Evolutionary conservation across 1,140 invertebrate species (phyloP).

Genomic region (Chelonus insularis): DNA sequence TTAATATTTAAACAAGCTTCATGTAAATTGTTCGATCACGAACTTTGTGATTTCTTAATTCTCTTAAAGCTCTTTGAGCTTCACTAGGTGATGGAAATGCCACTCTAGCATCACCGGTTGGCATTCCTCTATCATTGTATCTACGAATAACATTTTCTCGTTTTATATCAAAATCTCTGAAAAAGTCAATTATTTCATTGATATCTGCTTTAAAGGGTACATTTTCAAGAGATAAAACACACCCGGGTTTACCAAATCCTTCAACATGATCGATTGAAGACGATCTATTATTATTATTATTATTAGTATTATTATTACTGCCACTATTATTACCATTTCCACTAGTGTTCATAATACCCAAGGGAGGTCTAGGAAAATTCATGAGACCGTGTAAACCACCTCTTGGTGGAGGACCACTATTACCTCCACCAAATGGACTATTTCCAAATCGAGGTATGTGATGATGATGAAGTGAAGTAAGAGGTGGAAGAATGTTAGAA

Average conservation of each 20-base stretch:
- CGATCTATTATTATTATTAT: constrained; percentile 36
- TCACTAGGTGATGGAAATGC: constrained; percentile 76
- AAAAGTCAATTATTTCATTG: constrained; percentile 86
- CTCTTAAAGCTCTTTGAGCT: constrained; percentile 72
- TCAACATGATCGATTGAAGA: constrained; percentile 53
- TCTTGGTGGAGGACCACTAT: constrained; percentile 31
- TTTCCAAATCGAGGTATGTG: constrained; percentile 46
- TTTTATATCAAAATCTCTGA: constrained; percentile 74
- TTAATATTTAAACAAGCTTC: constrained; percentile 49
- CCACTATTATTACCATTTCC: too few species aligned
- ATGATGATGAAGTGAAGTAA: background rate
- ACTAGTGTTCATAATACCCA: too few species aligned
- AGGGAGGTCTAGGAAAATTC: constrained; percentile 49
- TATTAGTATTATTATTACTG: too few species aligned
- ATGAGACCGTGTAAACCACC: constrained; percentile 51
- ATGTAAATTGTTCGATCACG: constrained; percentile 63
- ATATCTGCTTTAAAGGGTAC: constrained; percentile 83
- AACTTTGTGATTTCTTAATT: constrained; percentile 62
- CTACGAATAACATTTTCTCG: constrained; percentile 78
- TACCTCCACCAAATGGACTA: constrained; percentile 36
- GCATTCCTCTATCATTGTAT: constrained; percentile 81
- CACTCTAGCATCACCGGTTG: constrained; percentile 87
- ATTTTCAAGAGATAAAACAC: constrained; percentile 81
- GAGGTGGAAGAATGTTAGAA: too few species aligned
- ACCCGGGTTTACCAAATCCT: constrained; percentile 76